A percentile compares a stretch with the other conserved stretches of the same genome.
Evolutionary conservation across 2,113 vertebrate species (phyloP).

Genomic region (Columba janthina): DNA sequence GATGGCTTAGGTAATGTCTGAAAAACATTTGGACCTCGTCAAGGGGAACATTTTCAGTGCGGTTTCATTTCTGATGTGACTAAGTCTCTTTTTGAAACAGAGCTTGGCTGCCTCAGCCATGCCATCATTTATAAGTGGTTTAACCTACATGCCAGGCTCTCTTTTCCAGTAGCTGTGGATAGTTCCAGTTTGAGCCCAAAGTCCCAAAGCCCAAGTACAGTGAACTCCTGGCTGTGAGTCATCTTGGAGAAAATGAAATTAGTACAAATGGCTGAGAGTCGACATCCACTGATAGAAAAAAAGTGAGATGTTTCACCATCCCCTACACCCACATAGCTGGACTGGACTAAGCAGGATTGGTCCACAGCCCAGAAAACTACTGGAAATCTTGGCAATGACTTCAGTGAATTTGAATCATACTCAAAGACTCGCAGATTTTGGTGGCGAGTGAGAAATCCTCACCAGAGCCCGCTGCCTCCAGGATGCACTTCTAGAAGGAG

Average conservation of each 20-base stretch:
- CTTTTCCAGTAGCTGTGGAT: background rate
- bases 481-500: background rate
- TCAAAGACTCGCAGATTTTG: background rate
- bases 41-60: background rate
- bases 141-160: constrained; percentile 24
- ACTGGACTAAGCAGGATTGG: background rate
- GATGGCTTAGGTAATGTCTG: constrained; percentile 62
- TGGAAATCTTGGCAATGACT: background rate
- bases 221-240: background rate
- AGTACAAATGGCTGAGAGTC: background rate
- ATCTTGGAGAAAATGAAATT: background rate
- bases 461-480: background rate
- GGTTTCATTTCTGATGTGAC: constrained; percentile 2
- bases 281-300: background rate
- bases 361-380: constrained; percentile 24
- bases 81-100: constrained; percentile 36
- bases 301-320: background rate
- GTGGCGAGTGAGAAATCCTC: background rate
- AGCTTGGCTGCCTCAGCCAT: background rate
- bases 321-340: background rate
- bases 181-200: background rate
- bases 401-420: background rate
- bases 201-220: background rate
- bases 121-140: constrained; percentile 9
- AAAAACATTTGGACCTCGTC: background rate